Evolutionary conservation across 1,140 invertebrate species (phyloP).

Genomic region (Tetragonula clypearis): DNA sequence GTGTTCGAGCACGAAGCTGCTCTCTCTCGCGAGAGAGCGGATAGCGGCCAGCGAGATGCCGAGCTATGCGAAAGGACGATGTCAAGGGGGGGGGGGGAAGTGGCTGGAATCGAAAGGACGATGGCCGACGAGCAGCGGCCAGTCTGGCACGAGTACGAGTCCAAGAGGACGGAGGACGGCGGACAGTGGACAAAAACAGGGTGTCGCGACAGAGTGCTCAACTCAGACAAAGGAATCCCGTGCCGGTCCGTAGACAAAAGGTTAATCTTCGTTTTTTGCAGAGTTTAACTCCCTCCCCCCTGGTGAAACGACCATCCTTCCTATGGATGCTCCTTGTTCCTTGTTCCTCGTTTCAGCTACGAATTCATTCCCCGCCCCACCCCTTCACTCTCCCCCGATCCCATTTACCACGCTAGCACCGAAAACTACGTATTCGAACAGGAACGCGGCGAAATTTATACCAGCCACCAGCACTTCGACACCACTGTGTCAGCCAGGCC

Average conservation of each 20-base stretch:
- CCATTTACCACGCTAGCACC: background rate
- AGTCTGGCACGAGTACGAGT: slow-evolving; percentile 25
- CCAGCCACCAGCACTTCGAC: background rate
- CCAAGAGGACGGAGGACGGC: slow-evolving; percentile 45
- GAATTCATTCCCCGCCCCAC: background rate
- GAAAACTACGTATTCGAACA: background rate
- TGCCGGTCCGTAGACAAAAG: slow-evolving; percentile 76
- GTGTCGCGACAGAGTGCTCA: slow-evolving; percentile 79
- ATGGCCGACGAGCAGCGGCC: background rate
- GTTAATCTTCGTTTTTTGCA: slow-evolving; percentile 78
- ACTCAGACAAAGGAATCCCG: slow-evolving; percentile 76
- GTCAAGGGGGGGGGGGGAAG: background rate
- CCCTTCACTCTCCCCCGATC: too few relatives aligned
- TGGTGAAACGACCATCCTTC: slow-evolving; percentile 30
- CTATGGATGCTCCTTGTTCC: slow-evolving; percentile 11
- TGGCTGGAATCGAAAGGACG: slow-evolving; percentile 53
- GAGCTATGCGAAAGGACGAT: slow-evolving; percentile 34
- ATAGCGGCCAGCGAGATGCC: background rate
- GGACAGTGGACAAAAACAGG: slow-evolving; percentile 75
- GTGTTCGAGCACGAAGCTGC: slow-evolving; percentile 5
- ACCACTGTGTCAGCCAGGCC: background rate
- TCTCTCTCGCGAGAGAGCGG: slow-evolving; percentile 22
- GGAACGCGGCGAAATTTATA: slow-evolving; percentile 36
- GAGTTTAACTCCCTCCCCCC: slow-evolving; percentile 70
- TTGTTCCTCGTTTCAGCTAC: background rate